phyloP scores from a whole-genome alignment of 2,888 invertebrate species.

The Panopea generosa region DNA sequence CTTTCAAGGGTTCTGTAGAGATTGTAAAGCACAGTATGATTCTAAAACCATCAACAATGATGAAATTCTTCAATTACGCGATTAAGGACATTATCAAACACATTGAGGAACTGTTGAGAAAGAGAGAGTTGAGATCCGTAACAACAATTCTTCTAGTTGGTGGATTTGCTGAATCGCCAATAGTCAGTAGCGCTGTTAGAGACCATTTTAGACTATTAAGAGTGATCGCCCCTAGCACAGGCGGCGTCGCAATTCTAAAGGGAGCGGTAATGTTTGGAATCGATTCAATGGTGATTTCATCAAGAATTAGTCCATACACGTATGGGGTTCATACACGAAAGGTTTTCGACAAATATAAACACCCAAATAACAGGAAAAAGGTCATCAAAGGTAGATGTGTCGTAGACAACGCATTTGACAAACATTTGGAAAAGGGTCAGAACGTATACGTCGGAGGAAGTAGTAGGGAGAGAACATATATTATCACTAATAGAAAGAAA shows the following conservation, averaged over 20 bases:
- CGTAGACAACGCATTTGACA: conserved; percentile 53
- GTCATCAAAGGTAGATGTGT: conserved; percentile 30
- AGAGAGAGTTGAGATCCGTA: conserved; percentile 29
- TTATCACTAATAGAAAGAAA: conserved; percentile 37
- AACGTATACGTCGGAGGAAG: conserved; percentile 43
- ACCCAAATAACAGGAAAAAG: conserved; percentile 18
- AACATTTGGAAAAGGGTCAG: conserved; percentile 46
- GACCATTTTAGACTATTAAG: conserved; percentile 32
- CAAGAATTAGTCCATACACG: conserved; percentile 56
- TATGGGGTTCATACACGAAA: conserved; percentile 60
- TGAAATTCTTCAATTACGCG: conserved; percentile 36
- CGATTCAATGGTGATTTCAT: conserved; percentile 51
- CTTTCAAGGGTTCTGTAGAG: conserved; percentile 22
- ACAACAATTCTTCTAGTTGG: conserved; percentile 57
- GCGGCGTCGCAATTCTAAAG: conserved; percentile 53
- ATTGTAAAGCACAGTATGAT: conserved; percentile 37
- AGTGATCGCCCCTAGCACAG: conserved; percentile 49
- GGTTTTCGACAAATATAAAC: conserved; percentile 22
- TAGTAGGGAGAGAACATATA: conserved; percentile 20
- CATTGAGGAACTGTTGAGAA: conserved; percentile 32
- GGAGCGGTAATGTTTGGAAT: conserved; percentile 65
- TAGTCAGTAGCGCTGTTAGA: conserved; percentile 43
- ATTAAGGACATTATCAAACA: conserved; percentile 38
- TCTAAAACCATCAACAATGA: conserved; percentile 40
- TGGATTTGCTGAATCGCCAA: conserved; percentile 60